Conservation (phyloP, 2,888 invertebrate genomes). For the Rotaria sp. region DNA sequence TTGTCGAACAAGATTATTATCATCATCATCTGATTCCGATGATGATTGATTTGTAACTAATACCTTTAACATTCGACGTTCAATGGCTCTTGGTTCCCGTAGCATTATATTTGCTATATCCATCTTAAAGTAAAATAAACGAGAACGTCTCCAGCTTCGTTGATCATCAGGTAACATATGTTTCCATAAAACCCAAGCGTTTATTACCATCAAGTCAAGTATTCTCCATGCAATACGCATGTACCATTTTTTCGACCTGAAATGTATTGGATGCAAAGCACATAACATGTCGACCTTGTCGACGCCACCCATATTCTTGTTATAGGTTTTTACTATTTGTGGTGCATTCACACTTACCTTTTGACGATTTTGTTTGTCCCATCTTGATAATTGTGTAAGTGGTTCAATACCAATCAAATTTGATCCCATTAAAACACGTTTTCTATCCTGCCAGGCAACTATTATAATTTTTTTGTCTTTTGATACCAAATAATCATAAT, state of each 20-base stretch:
- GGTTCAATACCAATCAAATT: constrained; percentile 35
- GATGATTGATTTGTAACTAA: no score
- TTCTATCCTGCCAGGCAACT: constrained; percentile 33
- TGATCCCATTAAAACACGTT: constrained; percentile 31
- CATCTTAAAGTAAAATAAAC: no score
- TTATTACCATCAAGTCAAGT: constrained; percentile 24
- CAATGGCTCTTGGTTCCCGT: no score
- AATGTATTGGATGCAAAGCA: constrained; percentile 30
- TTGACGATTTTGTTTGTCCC: constrained; percentile 32
- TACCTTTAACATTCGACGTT: no score
- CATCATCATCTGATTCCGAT: no score
- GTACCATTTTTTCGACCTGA: constrained; percentile 35
- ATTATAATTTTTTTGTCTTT: constrained; percentile 28
- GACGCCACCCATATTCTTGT: constrained; percentile 40
- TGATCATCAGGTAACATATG: not conserved
- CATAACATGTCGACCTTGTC: constrained; percentile 40
- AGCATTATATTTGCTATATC: no score
- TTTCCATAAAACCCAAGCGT: constrained; percentile 33
- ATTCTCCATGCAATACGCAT: constrained; percentile 31
- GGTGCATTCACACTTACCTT: constrained; percentile 30
- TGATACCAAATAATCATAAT: no score
- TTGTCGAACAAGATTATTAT: no score
- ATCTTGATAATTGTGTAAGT: constrained; percentile 27
- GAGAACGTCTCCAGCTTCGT: no score
- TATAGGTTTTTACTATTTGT: constrained; percentile 32